Evolutionary conservation across 2,888 invertebrate species (phyloP).

Genomic region (Noctuana brunneofusca): DNA sequence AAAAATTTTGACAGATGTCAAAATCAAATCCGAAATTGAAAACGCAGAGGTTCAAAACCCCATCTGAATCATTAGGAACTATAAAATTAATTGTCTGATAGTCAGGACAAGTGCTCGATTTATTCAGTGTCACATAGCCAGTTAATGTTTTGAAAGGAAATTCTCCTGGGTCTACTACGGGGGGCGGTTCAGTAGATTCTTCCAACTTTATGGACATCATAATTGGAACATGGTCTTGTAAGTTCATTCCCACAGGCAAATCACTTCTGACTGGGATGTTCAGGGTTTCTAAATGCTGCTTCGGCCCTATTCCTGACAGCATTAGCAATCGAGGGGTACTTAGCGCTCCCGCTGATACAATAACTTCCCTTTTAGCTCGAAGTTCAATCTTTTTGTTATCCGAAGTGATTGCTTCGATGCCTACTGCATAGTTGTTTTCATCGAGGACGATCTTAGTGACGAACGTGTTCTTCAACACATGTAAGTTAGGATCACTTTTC

Average conservation of each 20-base stretch:
- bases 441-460: conserved; percentile 51
- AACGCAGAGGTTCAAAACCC: conserved; percentile 42
- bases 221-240: conserved; percentile 47
- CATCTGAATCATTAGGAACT: conserved; percentile 40
- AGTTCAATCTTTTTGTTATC: conserved; percentile 40
- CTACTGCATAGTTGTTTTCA: conserved; percentile 48
- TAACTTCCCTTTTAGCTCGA: conserved; percentile 49
- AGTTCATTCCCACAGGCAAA: conserved; percentile 53
- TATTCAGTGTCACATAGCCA: conserved; percentile 42
- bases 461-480: conserved; percentile 48
- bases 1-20: conserved; percentile 19
- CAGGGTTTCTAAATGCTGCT: conserved; percentile 44
- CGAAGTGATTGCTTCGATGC: conserved; percentile 43
- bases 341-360: conserved; percentile 53
- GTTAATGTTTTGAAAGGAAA: conserved; percentile 43
- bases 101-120: conserved; percentile 42
- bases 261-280: conserved; percentile 48
- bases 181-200: conserved; percentile 7
- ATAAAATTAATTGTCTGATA: conserved; percentile 44
- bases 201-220: conserved; percentile 38
- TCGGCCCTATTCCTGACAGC: conserved; percentile 57
- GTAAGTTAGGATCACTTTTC: conserved; percentile 45
- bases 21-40: conserved; percentile 33
- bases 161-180: conserved; percentile 30
- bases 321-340: conserved; percentile 54